Evolutionary conservation across 23 tunicate species (phyloP).

Genomic region (Halocynthia aurantium): DNA sequence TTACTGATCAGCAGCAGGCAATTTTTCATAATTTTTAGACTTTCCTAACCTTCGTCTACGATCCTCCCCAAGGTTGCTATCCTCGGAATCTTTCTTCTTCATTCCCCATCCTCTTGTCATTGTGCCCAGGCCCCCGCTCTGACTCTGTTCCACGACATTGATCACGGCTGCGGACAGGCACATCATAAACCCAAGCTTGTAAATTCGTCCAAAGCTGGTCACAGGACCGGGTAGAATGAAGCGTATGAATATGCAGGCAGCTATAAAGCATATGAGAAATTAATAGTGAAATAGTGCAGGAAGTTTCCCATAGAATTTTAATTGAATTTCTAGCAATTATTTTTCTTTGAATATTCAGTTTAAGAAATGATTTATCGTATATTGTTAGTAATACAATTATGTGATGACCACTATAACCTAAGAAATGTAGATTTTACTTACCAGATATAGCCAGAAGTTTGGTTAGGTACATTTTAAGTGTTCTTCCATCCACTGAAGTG

Average conservation of each 20-base stretch:
- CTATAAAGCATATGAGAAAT: conserved; percentile 24
- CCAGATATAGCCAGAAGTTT: conserved; percentile 41
- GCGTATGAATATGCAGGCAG: conserved; percentile 36
- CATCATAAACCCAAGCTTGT: conserved; percentile 51
- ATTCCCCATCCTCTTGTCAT: conserved; percentile 7
- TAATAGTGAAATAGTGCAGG: too few species aligned
- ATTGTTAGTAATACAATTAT: not conserved
- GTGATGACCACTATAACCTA: not conserved
- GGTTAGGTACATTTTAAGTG: conserved; percentile 8
- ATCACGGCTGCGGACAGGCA: conserved; percentile 32
- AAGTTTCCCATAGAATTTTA: too few species aligned
- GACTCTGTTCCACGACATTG: conserved; percentile 24
- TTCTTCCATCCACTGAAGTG: conserved; percentile 5
- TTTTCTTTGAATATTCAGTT: not conserved
- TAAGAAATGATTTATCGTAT: not conserved
- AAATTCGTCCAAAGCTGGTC: conserved; percentile 36
- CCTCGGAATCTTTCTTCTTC: conserved; percentile 17
- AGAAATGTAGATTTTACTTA: conserved; percentile 14
- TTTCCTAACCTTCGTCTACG: conserved; percentile 1
- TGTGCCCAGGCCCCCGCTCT: not conserved
- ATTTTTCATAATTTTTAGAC: not conserved
- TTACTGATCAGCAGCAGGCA: not conserved
- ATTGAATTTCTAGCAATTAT: not conserved
- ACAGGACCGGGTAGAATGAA: conserved; percentile 77
- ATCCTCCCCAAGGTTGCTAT: not conserved